Percentiles rank a stretch among this genome's conserved stretches.
These are phyloP conservation scores for Hydropotes inermis DNA, from an alignment of 2,113 vertebrate species.

Conservation along the genomic window DNA sequence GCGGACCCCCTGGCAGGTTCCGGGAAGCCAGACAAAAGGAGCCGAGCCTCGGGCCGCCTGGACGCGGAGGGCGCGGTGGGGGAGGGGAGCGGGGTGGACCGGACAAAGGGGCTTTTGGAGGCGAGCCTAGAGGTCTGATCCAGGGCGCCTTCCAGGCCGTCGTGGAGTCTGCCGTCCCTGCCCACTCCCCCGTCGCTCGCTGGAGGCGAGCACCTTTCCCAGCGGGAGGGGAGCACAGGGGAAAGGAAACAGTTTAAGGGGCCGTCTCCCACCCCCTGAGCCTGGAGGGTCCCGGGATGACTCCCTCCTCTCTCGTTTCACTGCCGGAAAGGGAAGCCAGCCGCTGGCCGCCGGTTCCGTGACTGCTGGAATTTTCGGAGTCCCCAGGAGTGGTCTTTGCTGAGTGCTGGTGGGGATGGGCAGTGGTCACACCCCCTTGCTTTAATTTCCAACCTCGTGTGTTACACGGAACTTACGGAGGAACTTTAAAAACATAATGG, in stretches of 20 bases:
- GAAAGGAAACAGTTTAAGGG: neutral
- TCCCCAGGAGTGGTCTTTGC: neutral
- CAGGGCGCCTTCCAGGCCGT: conserved; percentile 36
- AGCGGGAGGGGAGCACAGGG: neutral
- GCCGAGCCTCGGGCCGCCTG: conserved; percentile 44
- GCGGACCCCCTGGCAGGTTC: conserved; percentile 37
- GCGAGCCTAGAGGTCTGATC: conserved; percentile 42
- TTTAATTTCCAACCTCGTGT: neutral
- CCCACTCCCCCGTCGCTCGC: neutral
- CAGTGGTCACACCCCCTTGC: neutral
- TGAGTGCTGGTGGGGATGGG: neutral
- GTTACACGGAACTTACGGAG: neutral
- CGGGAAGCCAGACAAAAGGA: conserved; percentile 67
- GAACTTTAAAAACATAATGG: neutral
- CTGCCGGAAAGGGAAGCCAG: neutral
- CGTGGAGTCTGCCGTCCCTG: neutral
- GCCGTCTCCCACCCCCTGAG: neutral
- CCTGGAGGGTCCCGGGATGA: neutral
- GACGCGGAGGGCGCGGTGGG: conserved; percentile 64
- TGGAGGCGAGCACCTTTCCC: conserved; percentile 33
- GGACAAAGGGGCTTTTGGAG: conserved; percentile 72
- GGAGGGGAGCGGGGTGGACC: conserved; percentile 68
- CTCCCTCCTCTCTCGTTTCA: neutral
- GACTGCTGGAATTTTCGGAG: neutral
- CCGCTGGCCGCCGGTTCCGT: neutral